Evolutionary conservation across 2,113 vertebrate genomes (phyloP).

Genomic region (Pyxicephalus adspersus): DNA sequence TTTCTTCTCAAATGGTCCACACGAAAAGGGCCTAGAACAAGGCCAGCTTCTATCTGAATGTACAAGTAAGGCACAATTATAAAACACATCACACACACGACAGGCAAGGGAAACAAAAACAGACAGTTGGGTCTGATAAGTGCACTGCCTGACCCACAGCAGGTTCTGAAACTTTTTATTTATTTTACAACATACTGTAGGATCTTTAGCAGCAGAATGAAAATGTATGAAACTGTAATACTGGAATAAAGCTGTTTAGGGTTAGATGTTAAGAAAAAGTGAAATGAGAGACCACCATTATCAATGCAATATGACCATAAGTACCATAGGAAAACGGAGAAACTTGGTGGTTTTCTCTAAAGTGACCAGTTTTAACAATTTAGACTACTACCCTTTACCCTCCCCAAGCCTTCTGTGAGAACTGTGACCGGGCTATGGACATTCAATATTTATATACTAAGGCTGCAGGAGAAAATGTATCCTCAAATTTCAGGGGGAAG

Average conservation of each 20-base stretch:
- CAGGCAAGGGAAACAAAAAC: constrained; percentile 34
- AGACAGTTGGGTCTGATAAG: constrained; percentile 15
- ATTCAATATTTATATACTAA: too few species aligned
- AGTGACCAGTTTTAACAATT: constrained; percentile 21
- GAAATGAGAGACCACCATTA: constrained; percentile 17
- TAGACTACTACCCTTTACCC: background rate
- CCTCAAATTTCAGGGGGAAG: too few species aligned
- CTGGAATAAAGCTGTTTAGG: constrained; percentile 3
- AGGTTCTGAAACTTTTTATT: background rate
- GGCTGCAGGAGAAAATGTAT: too few species aligned
- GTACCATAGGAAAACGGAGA: constrained; percentile 8
- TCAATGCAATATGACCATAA: background rate
- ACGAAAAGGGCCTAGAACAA: constrained; percentile 34
- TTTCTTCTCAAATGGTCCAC: constrained; percentile 69
- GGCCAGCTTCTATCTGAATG: constrained; percentile 68
- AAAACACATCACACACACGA: constrained; percentile 75
- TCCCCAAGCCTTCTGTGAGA: background rate
- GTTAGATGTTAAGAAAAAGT: background rate
- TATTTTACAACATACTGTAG: background rate
- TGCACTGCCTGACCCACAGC: background rate
- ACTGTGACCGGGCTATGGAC: too few species aligned
- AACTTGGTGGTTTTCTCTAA: background rate
- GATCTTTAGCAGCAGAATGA: constrained; percentile 15
- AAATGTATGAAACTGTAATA: background rate
- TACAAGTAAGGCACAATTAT: constrained; percentile 87